Conservation (phyloP, 2,113 vertebrate genomes). For the Ivindomyrus marchei region DNA sequence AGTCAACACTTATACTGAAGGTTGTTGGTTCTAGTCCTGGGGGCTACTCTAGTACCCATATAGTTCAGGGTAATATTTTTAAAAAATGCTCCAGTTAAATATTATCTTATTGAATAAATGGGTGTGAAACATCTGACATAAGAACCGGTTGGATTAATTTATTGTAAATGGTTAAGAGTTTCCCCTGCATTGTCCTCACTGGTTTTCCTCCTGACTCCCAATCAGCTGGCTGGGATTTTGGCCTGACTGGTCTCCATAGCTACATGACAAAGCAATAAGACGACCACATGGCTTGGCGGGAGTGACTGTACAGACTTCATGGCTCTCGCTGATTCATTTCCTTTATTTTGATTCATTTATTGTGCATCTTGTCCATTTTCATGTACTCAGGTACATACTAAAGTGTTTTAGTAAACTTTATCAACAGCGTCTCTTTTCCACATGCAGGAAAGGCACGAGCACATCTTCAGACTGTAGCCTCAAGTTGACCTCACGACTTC, state of each 20-base stretch:
- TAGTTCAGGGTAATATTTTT: background rate
- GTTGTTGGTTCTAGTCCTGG: background rate
- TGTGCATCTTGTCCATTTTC: background rate
- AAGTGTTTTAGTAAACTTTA: background rate
- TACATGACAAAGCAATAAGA: background rate
- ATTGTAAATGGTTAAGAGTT: background rate
- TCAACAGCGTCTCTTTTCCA: constrained; percentile 19
- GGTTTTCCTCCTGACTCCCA: background rate
- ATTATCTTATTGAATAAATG: background rate
- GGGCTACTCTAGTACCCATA: background rate
- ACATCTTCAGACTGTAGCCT: constrained; percentile 53
- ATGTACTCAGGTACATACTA: background rate
- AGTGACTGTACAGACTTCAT: background rate
- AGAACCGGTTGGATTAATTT: background rate
- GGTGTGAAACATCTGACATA: background rate
- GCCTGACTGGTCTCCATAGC: background rate
- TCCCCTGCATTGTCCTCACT: background rate
- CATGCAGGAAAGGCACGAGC: constrained; percentile 34
- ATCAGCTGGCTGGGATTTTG: background rate
- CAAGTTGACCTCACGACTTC: constrained; percentile 60
- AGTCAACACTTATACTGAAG: background rate
- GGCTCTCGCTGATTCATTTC: constrained; percentile 34
- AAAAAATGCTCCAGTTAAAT: background rate
- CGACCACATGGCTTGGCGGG: background rate
- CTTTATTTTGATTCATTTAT: constrained; percentile 24